Conservation (phyloP, 2,113 vertebrate genomes). For the Lagopus muta region DNA sequence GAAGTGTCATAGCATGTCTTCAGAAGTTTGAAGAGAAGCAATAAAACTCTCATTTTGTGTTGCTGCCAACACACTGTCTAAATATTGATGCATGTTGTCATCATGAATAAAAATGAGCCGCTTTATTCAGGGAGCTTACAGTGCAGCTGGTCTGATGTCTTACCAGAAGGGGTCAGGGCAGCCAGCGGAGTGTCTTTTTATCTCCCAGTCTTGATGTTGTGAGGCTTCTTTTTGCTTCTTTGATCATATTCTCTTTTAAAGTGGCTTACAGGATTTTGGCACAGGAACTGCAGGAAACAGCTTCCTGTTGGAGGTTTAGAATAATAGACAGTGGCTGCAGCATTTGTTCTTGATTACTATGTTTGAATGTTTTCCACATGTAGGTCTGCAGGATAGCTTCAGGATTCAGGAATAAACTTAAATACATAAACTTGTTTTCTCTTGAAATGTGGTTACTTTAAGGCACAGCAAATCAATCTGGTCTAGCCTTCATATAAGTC, state of each 20-base stretch:
- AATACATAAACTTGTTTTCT: background rate
- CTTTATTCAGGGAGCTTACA: background rate
- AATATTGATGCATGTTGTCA: rapidly evolving
- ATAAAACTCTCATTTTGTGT: background rate
- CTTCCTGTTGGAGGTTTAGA: background rate
- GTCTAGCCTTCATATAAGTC: background rate
- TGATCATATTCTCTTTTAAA: background rate
- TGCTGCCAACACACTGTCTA: background rate
- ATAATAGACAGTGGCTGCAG: background rate
- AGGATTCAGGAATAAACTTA: background rate
- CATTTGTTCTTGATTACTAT: background rate
- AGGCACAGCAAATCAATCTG: background rate
- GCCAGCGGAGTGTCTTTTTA: background rate
- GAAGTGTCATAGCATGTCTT: background rate
- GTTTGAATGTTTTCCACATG: background rate
- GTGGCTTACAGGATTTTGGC: background rate
- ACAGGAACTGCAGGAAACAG: background rate
- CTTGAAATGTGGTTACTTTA: background rate
- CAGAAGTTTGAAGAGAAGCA: background rate
- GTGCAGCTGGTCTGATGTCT: background rate
- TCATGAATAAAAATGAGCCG: background rate
- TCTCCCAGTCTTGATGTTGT: rapidly evolving
- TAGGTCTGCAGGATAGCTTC: background rate
- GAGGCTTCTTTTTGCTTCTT: background rate
- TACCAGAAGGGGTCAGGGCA: background rate